Conservation (phyloP, 1,140 invertebrate species). For the Maniola jurtina region DNA sequence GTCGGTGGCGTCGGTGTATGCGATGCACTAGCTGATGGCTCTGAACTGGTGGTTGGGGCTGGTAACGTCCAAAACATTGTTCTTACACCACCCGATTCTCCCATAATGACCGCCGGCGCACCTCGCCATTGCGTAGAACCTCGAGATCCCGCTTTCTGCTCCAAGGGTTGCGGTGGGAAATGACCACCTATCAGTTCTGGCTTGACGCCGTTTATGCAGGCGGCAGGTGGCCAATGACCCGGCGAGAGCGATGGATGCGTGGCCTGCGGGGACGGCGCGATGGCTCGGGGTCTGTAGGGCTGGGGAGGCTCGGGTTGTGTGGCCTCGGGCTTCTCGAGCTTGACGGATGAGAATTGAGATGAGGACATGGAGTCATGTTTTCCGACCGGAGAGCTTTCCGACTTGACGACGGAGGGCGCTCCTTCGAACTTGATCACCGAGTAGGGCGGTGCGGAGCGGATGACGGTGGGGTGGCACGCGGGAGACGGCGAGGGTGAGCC, state of each 20-base stretch:
- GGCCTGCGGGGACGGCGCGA: slow-evolving; percentile 53
- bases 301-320: slow-evolving; percentile 57
- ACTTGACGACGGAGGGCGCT: slow-evolving; percentile 45
- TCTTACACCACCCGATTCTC: slow-evolving; percentile 92
- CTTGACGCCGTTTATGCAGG: slow-evolving; percentile 87
- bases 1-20: slow-evolving; percentile 76
- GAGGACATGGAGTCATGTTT: slow-evolving; percentile 52
- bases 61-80: slow-evolving; percentile 94
- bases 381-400: slow-evolving; percentile 43
- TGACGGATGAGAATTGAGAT: slow-evolving; percentile 56
- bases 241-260: slow-evolving; percentile 66
- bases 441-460: slow-evolving; percentile 77
- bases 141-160: slow-evolving; percentile 80
- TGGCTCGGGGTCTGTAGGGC: slow-evolving; percentile 57
- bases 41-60: slow-evolving; percentile 73
- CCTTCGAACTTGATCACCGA: slow-evolving; percentile 78
- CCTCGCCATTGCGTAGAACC: slow-evolving; percentile 81
- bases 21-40: slow-evolving; percentile 73
- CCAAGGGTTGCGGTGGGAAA: slow-evolving; percentile 80
- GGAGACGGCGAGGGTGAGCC: slow-evolving; percentile 74
- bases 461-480: slow-evolving; percentile 75
- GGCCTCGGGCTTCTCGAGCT: slow-evolving; percentile 44
- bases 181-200: slow-evolving; percentile 88
- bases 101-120: slow-evolving; percentile 94
- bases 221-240: slow-evolving; percentile 80